Percentiles rank a stretch among this genome's conserved stretches.
phyloP scores from a whole-genome alignment of 1,140 invertebrate genomes.

The Drosophila mojavensis region DNA sequence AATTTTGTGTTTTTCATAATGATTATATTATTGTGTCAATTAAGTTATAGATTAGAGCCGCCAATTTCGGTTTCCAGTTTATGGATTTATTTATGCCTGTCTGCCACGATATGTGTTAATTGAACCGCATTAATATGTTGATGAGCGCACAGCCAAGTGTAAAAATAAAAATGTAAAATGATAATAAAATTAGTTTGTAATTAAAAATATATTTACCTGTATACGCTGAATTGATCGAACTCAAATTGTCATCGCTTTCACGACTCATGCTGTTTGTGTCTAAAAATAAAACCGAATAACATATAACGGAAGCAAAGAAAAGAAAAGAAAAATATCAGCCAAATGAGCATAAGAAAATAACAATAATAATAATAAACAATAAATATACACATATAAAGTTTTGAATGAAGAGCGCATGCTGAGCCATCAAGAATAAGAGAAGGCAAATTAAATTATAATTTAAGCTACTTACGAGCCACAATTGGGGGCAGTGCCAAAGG shows the following conservation, averaged over 20 bases:
- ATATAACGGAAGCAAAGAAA: constrained; percentile 54
- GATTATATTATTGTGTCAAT: constrained; percentile 1
- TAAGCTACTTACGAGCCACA: constrained; percentile 60
- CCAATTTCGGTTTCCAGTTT: constrained; percentile 11
- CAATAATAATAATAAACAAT: constrained; percentile 28
- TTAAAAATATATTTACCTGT: constrained; percentile 73
- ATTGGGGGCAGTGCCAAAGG: constrained; percentile 33
- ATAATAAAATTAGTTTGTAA: constrained; percentile 27
- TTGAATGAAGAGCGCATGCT: constrained; percentile 1
- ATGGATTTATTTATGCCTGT: background rate
- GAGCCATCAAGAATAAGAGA: constrained; percentile 13
- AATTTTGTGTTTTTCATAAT: background rate
- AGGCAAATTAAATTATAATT: constrained; percentile 67
- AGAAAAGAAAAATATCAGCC: constrained; percentile 35
- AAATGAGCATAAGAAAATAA: constrained; percentile 46
- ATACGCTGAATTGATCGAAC: constrained; percentile 82
- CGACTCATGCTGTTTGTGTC: constrained; percentile 83
- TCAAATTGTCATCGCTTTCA: constrained; percentile 84
- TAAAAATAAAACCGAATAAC: constrained; percentile 69
- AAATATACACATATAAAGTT: background rate
- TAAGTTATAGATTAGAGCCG: background rate
- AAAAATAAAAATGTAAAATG: constrained; percentile 44
- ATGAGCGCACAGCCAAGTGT: constrained; percentile 48
- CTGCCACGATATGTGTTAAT: constrained; percentile 21
- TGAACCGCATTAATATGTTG: constrained; percentile 34